Evolutionary conservation across 2,888 invertebrate genomes (phyloP), one percentile per base, ranked within the genome.

Genomic region (Apoda limacodes): DNA sequence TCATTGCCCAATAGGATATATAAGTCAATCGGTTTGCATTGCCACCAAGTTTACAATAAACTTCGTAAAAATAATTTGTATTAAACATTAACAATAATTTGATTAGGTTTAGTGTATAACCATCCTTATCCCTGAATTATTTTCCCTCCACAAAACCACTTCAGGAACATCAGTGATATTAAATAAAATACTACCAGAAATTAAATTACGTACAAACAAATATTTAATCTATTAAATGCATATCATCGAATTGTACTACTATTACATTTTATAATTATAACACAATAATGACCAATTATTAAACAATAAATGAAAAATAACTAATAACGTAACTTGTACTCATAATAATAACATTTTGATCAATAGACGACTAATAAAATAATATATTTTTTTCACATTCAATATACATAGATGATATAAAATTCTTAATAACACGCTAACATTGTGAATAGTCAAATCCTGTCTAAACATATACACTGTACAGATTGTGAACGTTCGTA

Each of bases 211-310:
- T 56, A 52, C 40, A 42, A 55, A 55, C 56, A 46, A 52, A 43
- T 42, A 52, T 57, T 47, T 66, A 66, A 46, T 55, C 65, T 70
- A 71, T 58, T 74, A 75, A 75, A 75, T 75, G 75, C 72, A 70
- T 54, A 52, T 62, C 51, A 62, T 58, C 55, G 50, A 57, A 55
- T 71, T 72, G 70, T 70, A 75, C 71, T 72, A 68, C 55, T 50
- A 40, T 46, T 17, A 17, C 5, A 17, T 17, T 17, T 7, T 17
- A 17, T 6, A 17, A 6, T 17, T 17, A 54, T 53, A 42, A 50
- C 45, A 35, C 30, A 41, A 46, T 45, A 34, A 46, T 43, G 17
- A 6, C 48, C 43, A 43, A 39, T 42, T 36, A 38, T 39, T 38
- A 41, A 34, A 38, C 30, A 30, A 43, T 43, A 45, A 44, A 42